Base-by-base conservation (phyloP, 2,113 vertebrate species). In the Zootoca vivipara region DNA sequence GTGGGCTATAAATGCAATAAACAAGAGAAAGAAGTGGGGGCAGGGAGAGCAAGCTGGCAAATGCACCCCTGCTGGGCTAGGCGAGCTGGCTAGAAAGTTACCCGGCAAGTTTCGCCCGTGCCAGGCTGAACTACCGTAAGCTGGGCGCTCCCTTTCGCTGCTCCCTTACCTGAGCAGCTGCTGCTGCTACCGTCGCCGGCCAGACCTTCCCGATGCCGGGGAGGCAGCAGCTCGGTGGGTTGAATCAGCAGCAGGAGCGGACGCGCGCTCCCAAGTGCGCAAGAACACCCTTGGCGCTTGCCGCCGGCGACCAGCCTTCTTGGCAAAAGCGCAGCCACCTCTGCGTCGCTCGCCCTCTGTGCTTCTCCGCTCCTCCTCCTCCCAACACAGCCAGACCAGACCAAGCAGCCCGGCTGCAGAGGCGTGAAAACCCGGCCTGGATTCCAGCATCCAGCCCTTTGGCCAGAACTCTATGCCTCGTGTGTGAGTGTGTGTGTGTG, bases 381-480 rank as follows among this genome's bases (percentile, higher is more conserved):
- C 5, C 30, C 69, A n/a, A 30, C 30, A 52, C 46, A 52, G 10
- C 46, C 46, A 24, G 73, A 13, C 15, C 26, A 9, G 35, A 33
- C 73, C 33, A 6, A 22, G 35, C 70, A 10, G 30, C n/a, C 42
- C 42, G 30, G 30, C 46, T 16, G 83, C 83, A 75, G 30, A 28
- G 56, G 15, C 28, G 73, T 13, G 15, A 78, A 85, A 85, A 85
- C 84, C 73, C 73, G 84, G 84, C 38, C 84, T 85, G 84, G 84
- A 85, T 85, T 38, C 65, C 26, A 8, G 15, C 22, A 7, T 2
- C 72, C 26, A 2, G 52, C 20, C 52, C 46, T 20, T 13, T 4
- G 13, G 7, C 81, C 15, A 52, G 38, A 78, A 28, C 77, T 18
- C 28, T 20, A 52, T 52, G 46, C 46, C 46, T 46, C 9, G n/a